These are phyloP conservation scores for Thomomys bottae DNA, from an alignment of 2,113 vertebrate genomes.

Conservation along the genomic window DNA sequence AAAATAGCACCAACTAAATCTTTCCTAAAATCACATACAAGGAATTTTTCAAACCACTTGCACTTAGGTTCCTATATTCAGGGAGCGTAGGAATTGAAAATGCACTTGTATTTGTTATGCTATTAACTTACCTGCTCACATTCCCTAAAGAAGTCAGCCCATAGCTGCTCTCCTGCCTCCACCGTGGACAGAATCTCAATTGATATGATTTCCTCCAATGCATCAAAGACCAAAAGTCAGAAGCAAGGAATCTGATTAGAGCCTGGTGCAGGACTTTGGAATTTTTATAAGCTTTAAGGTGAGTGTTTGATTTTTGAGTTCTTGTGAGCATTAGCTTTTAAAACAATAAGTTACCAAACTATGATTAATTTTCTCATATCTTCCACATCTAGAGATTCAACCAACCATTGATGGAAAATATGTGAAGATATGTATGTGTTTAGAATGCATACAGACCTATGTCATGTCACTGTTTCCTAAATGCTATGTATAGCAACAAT, in stretches of 20 bases:
- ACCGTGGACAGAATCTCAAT: neutral
- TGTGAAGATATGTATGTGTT: neutral
- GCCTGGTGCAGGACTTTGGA: too few relatives aligned
- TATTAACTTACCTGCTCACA: neutral
- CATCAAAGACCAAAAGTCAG: neutral
- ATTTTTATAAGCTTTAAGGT: neutral
- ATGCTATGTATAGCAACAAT: neutral
- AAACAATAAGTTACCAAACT: neutral
- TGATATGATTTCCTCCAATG: neutral
- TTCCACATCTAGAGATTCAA: too few relatives aligned
- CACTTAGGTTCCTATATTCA: neutral
- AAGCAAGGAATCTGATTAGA: neutral
- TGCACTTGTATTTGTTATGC: neutral
- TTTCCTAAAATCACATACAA: neutral
- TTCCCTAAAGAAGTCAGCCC: neutral
- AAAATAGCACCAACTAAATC: neutral
- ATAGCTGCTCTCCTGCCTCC: neutral
- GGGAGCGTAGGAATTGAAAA: neutral
- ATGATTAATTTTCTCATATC: neutral
- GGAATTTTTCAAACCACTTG: neutral
- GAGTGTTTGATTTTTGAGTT: neutral
- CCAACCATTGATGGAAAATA: neutral
- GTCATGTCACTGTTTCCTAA: neutral
- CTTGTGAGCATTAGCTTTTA: neutral
- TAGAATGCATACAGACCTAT: neutral